Evolutionary conservation across 2,113 vertebrate genomes (phyloP).

Genomic region (Muscicapa adusta): DNA sequence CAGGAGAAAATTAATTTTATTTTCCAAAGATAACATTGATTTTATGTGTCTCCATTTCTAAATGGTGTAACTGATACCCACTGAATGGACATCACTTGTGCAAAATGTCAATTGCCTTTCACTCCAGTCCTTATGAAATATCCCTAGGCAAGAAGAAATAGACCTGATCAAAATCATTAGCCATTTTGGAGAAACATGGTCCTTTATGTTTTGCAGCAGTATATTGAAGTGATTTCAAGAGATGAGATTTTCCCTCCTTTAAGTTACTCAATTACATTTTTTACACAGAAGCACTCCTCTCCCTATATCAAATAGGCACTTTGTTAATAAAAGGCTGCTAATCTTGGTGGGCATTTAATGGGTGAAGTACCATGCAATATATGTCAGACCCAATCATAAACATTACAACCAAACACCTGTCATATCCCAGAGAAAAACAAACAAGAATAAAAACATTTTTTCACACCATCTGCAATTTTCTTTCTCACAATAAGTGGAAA

Average conservation of each 20-base stretch:
- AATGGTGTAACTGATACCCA: not conserved
- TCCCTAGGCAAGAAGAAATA: not conserved
- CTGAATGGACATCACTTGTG: not conserved
- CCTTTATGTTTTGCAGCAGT: not conserved
- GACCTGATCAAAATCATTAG: not conserved
- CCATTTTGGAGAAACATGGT: not conserved
- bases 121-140: not conserved
- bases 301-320: not conserved
- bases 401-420: not conserved
- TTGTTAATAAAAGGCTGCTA: not conserved
- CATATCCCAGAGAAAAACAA: not conserved
- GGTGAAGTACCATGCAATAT: not conserved
- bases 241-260: not conserved
- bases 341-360: not conserved
- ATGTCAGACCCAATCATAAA: not conserved
- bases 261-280: not conserved
- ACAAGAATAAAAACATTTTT: not conserved
- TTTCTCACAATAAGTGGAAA: not conserved
- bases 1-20: not conserved
- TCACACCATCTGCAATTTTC: not conserved
- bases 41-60: not conserved
- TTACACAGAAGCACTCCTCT: not conserved
- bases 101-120: not conserved
- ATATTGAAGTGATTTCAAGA: not conserved
- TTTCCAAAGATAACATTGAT: not conserved